Evolutionary conservation across 2,797 vertebrate genomes (phyloP), one percentile per base, ranked within the genome.

Genomic region (Botia kubotai): DNA sequence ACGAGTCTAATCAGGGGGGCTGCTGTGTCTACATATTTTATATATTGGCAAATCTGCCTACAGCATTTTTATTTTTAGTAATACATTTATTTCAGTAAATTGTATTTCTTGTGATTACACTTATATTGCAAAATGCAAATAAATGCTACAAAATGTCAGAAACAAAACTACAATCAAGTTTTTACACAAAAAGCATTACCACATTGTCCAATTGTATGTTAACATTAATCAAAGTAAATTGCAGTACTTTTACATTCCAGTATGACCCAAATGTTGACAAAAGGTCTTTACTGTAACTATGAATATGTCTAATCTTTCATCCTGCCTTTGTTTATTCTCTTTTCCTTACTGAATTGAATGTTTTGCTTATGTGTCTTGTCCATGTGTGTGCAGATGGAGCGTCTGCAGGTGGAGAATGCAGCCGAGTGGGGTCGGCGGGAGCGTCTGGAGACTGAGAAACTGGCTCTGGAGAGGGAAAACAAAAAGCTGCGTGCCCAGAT

Each of bases 391-490:
- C 90, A 99, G 97, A 98, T 99, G 97, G 97, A 99, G 90, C 89
- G 95, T 74, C 93, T 98, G 83, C 97, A 99, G 92, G 97, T 96
- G 0, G 97, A 99, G 92, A 98, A 98, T 0, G 96, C 97, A 0
- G 96, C 96, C 0, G 97, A 98, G 90, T 98, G 97, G 97, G 97
- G 97, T 33, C 95, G 96, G 39, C 90, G 97, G 6, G 97, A 98
- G 91, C 93, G 97, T 1, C 87, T 98, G 86, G 97, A 99, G 92
- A 99, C 97, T 0, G 97, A 98, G 88, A 98, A 98, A 85, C 94
- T 99, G 82, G 96, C 93, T 71, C 92, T 99, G 80, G 97, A 99
- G 89, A 86, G 97, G 50, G 97, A 99, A 91, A 99, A 98, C 90
- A 99, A 99, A 93, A 99, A 99, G 88, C 94, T 98, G 87, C 90